Percentiles rank a stretch among this genome's conserved stretches.
Evolutionary conservation across 2,888 invertebrate genomes (phyloP).

Genomic region (Diadegma fenestrale): DNA sequence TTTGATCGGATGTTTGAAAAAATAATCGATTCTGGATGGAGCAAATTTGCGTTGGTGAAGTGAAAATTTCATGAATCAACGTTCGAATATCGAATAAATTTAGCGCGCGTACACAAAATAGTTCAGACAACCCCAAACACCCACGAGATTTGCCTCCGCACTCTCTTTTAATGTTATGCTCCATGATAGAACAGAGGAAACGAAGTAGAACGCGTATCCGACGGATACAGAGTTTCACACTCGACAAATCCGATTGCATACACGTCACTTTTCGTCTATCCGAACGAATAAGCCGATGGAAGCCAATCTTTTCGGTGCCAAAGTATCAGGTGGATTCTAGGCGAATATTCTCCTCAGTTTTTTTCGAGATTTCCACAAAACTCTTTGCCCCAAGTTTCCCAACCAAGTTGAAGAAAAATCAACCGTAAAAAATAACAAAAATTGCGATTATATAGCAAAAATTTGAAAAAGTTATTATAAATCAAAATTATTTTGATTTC

Average conservation of each 20-base stretch:
- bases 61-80: too few relatives aligned
- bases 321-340: neutral
- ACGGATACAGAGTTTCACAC: slow-evolving; percentile 79
- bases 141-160: slow-evolving; percentile 71
- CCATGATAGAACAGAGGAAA: slow-evolving; percentile 33
- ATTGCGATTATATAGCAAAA: neutral
- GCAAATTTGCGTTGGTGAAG: too few relatives aligned
- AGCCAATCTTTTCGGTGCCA: slow-evolving; percentile 39
- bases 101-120: slow-evolving; percentile 62
- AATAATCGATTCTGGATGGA: too few relatives aligned
- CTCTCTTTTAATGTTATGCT: slow-evolving; percentile 3
- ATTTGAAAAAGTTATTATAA: neutral
- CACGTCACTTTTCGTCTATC: slow-evolving; percentile 60
- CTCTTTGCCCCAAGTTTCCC: neutral
- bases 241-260: slow-evolving; percentile 78
- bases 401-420: neutral
- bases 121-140: slow-evolving; percentile 73
- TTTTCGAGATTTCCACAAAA: neutral
- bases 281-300: slow-evolving; percentile 48
- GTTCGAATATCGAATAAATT: neutral
- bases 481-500: neutral
- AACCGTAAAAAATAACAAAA: neutral
- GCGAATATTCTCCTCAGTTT: neutral
- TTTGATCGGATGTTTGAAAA: too few relatives aligned
- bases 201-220: slow-evolving; percentile 66